Percentiles rank a stretch among this genome's conserved stretches.
Evolutionary conservation across 1,140 invertebrate species (phyloP).

Genomic region (Cataglyphis hispanica): DNA sequence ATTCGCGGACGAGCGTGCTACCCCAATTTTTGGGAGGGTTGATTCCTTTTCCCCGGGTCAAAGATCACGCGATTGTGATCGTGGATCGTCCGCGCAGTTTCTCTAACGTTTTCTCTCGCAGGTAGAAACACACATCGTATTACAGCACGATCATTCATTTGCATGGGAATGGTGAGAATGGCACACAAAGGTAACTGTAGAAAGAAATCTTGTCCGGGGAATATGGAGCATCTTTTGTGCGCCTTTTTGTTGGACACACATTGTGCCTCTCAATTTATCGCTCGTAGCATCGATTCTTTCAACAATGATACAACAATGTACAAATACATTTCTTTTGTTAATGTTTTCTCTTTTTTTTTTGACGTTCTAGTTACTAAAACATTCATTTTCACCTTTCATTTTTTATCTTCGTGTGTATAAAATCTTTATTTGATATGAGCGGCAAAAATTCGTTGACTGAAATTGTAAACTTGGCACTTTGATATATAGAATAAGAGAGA

Average conservation of each 20-base stretch:
- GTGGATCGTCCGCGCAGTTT: constrained; percentile 44
- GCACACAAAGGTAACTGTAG: constrained; percentile 61
- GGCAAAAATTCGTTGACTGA: neutral
- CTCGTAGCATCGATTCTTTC: constrained; percentile 8
- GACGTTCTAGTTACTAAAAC: neutral
- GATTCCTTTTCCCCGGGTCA: constrained; percentile 59
- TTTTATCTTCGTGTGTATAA: neutral
- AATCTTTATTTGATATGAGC: neutral
- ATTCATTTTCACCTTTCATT: constrained; percentile 7
- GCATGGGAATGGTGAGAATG: constrained; percentile 81
- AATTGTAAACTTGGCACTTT: constrained; percentile 20
- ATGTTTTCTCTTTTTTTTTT: constrained; percentile 4
- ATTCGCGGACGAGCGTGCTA: constrained; percentile 46
- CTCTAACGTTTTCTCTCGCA: constrained; percentile 56
- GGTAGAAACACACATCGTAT: constrained; percentile 64
- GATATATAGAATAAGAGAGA: neutral
- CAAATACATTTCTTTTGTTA: neutral
- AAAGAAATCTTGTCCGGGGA: constrained; percentile 51
- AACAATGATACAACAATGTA: neutral
- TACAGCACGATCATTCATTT: constrained; percentile 72
- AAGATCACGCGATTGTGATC: constrained; percentile 61
- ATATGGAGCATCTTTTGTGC: constrained; percentile 24
- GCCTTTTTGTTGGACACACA: constrained; percentile 10
- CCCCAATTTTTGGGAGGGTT: constrained; percentile 48
- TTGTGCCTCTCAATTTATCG: constrained; percentile 7